These are phyloP conservation scores for Ascaphus truei DNA, from an alignment of 2,113 vertebrate species.

Conservation along the genomic window DNA sequence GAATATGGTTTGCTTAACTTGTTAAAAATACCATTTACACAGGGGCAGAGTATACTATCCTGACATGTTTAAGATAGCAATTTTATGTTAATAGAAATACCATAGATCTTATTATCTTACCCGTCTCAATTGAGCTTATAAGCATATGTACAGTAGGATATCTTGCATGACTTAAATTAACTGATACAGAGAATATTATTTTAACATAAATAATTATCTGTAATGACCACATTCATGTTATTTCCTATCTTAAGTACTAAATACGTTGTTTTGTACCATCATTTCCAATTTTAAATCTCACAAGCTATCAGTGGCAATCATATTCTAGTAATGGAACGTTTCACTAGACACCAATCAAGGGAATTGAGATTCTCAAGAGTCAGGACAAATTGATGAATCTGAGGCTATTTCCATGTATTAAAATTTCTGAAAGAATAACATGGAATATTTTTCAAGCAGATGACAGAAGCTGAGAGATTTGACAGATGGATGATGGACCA, in stretches of 20 bases:
- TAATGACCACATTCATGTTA: neutral
- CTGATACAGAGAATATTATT: neutral
- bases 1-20: no score
- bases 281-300: neutral
- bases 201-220: neutral
- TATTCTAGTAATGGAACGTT: constrained; percentile 6
- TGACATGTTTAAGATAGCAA: no score
- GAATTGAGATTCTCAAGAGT: constrained; percentile 36
- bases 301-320: neutral
- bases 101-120: neutral
- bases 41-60: no score
- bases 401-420: constrained; percentile 24
- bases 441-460: constrained; percentile 25
- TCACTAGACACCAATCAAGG: constrained; percentile 32
- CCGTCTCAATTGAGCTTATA: neutral
- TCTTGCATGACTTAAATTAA: neutral
- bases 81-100: neutral
- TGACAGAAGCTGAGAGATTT: constrained; percentile 29
- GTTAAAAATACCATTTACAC: no score
- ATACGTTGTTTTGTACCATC: neutral
- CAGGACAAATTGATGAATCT: constrained; percentile 28
- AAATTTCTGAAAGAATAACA: constrained; percentile 33
- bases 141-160: neutral
- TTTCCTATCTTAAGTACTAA: neutral
- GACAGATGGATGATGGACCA: constrained; percentile 32